phyloP scores from a whole-genome alignment of 64 coral and sea anemone species.

The Dendronephthya gigantea region DNA sequence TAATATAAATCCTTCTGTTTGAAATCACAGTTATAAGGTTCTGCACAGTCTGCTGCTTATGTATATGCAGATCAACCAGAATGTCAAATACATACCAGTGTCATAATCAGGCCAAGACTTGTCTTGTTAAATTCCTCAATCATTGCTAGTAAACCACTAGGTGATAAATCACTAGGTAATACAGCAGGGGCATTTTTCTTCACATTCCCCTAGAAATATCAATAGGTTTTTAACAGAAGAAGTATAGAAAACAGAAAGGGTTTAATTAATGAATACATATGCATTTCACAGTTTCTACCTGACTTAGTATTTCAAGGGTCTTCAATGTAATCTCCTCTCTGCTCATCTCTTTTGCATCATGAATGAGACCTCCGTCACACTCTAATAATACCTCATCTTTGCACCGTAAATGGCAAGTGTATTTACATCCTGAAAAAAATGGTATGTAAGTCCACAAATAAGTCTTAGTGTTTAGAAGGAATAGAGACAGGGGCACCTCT shows the following conservation, averaged over 20 bases:
- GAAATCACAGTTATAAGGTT: no score
- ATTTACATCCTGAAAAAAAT: slow-evolving; percentile 73
- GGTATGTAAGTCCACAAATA: not conserved
- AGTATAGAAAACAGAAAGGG: no score
- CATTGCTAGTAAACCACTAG: slow-evolving; percentile 53
- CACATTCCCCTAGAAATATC: slow-evolving; percentile 3
- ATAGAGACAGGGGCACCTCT: no score
- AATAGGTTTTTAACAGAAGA: no score
- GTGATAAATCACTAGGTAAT: slow-evolving; percentile 25
- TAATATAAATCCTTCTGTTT: not conserved
- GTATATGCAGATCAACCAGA: no score
- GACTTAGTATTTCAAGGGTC: slow-evolving; percentile 74
- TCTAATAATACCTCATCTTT: slow-evolving; percentile 66
- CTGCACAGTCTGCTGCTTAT: no score
- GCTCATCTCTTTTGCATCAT: slow-evolving; percentile 64
- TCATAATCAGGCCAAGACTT: slow-evolving; percentile 95
- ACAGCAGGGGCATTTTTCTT: slow-evolving; percentile 15
- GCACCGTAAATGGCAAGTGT: slow-evolving; percentile 85
- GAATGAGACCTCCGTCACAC: slow-evolving; percentile 62
- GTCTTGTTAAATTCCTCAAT: slow-evolving; percentile 73
- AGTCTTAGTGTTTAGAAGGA: no score
- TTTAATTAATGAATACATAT: no score
- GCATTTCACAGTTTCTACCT: slow-evolving; percentile 29
- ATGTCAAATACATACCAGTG: slow-evolving; percentile 53
- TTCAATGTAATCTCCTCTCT: slow-evolving; percentile 88